phyloP scores from a whole-genome alignment of 2,888 invertebrate genomes.

The Candidula unifasciata region DNA sequence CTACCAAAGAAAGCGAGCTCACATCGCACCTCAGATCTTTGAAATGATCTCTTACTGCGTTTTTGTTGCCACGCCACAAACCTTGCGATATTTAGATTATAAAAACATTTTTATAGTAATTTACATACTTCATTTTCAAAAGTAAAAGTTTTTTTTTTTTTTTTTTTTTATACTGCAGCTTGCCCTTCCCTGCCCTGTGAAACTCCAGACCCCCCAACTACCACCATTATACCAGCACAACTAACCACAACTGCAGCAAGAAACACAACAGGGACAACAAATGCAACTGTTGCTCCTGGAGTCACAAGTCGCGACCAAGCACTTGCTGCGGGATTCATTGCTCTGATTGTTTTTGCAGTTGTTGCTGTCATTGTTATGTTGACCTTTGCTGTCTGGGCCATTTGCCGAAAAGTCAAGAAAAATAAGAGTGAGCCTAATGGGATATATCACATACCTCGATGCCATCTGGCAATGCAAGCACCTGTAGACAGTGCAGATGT shows the following conservation, averaged over 20 bases:
- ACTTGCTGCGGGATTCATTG: slow-evolving; percentile 27
- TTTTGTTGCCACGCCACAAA: too few species aligned
- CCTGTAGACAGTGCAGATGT: background rate
- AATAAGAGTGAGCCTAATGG: background rate
- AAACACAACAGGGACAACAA: background rate
- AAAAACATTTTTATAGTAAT: too few species aligned
- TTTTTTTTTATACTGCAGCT: slow-evolving; percentile 36
- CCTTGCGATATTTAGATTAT: too few species aligned
- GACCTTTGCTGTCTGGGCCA: background rate
- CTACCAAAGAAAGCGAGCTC: too few species aligned
- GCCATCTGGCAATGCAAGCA: background rate
- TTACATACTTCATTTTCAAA: background rate
- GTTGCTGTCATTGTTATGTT: background rate
- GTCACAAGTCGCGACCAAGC: background rate
- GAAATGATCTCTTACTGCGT: too few species aligned
- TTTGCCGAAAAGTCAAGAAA: background rate
- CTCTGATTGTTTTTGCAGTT: slow-evolving; percentile 23
- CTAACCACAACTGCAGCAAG: background rate
- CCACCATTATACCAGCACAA: background rate
- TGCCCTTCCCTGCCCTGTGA: slow-evolving; percentile 43
- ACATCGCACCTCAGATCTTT: too few species aligned
- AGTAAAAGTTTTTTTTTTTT: background rate
- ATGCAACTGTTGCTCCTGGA: background rate
- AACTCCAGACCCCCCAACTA: background rate
- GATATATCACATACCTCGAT: background rate